Percentiles rank a stretch among this genome's conserved stretches.
Evolutionary conservation across 2,797 vertebrate species (phyloP).

Genomic region (Falco concolor): DNA sequence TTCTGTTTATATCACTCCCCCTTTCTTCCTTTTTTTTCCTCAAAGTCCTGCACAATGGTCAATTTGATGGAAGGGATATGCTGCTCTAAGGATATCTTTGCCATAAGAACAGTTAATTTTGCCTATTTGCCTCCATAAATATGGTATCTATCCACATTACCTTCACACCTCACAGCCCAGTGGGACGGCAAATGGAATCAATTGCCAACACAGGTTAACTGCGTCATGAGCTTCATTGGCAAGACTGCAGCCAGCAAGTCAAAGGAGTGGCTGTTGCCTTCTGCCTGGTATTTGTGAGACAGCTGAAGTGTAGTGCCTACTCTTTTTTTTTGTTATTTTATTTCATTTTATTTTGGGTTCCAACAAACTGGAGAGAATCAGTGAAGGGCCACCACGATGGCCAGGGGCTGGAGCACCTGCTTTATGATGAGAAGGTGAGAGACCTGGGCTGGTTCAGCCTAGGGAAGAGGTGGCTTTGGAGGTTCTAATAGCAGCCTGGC

Average conservation of each 20-base stretch:
- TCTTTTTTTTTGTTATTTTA: too few species aligned
- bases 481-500: neutral
- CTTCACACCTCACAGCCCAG: neutral
- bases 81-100: neutral
- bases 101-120: neutral
- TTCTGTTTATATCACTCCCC: neutral
- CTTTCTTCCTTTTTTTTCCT: neutral
- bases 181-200: neutral
- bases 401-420: neutral
- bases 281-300: neutral
- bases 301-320: neutral
- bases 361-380: neutral
- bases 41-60: neutral
- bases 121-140: neutral
- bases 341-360: neutral
- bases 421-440: neutral
- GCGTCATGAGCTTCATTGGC: neutral
- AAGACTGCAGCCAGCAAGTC: neutral
- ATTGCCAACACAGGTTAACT: neutral
- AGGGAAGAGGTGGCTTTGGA: rapidly evolving
- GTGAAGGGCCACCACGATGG: neutral
- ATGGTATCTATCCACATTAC: neutral
- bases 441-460: neutral
- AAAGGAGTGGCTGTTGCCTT: neutral
- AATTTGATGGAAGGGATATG: neutral